Conservation (phyloP, 2,888 invertebrate genomes). For the Luperina nickerlii region DNA sequence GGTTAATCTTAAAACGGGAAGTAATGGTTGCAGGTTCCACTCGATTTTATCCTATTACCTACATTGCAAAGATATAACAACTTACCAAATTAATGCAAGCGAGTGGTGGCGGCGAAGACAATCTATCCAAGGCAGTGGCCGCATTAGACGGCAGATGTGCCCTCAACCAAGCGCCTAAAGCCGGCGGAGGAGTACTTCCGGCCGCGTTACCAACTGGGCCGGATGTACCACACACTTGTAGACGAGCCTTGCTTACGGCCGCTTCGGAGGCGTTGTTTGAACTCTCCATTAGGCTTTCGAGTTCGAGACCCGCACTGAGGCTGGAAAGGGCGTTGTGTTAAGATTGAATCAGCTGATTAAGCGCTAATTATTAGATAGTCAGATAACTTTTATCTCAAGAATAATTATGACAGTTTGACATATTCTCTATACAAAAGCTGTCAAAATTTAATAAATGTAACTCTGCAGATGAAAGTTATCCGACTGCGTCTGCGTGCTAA, state of each 20-base stretch:
- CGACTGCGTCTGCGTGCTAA: background rate
- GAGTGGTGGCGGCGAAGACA: conserved; percentile 79
- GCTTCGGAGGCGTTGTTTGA: conserved; percentile 73
- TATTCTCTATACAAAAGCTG: too few species aligned
- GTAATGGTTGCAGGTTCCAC: too few species aligned
- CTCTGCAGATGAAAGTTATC: too few species aligned
- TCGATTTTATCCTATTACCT: too few species aligned
- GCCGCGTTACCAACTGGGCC: conserved; percentile 71
- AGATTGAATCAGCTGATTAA: background rate
- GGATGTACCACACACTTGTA: conserved; percentile 80
- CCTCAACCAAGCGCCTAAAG: conserved; percentile 83
- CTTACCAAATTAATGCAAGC: conserved; percentile 79
- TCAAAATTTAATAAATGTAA: too few species aligned
- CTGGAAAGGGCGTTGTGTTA: conserved; percentile 64
- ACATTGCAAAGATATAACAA: background rate
- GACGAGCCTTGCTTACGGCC: conserved; percentile 78
- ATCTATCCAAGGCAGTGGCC: conserved; percentile 79
- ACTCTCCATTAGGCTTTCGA: conserved; percentile 77
- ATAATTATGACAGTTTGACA: too few species aligned
- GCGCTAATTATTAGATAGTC: too few species aligned
- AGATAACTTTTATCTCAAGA: too few species aligned
- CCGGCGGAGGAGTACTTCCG: conserved; percentile 75
- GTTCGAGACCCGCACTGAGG: conserved; percentile 81
- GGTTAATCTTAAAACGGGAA: too few species aligned
- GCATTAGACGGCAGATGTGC: conserved; percentile 81